phyloP scores from a whole-genome alignment of 2,888 invertebrate species.

The Pollenia angustigena region DNA sequence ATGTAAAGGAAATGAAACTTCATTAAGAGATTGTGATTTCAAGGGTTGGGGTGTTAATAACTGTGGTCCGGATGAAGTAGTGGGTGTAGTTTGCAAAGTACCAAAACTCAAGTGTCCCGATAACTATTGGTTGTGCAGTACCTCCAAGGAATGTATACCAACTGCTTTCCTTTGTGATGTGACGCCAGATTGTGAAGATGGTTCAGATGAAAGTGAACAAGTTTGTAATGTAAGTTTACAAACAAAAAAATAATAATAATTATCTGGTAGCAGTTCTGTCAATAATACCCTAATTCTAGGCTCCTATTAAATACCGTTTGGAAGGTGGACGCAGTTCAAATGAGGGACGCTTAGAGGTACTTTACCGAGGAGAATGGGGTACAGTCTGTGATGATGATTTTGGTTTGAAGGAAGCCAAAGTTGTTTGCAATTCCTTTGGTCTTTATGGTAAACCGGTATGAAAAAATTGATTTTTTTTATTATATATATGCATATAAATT shows the following conservation, averaged over 20 bases:
- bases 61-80: slow-evolving; percentile 88
- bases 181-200: slow-evolving; percentile 87
- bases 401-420: slow-evolving; percentile 87
- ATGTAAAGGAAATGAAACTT: slow-evolving; percentile 88
- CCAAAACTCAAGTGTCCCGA: slow-evolving; percentile 86
- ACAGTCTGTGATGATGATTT: slow-evolving; percentile 92
- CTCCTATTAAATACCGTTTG: slow-evolving; percentile 86
- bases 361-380: slow-evolving; percentile 89
- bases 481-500: background rate
- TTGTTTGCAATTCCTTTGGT: slow-evolving; percentile 87
- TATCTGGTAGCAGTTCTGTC: background rate
- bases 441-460: slow-evolving; percentile 85
- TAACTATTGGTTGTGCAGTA: slow-evolving; percentile 87
- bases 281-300: slow-evolving; percentile 74
- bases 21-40: slow-evolving; percentile 88
- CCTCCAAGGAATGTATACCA: slow-evolving; percentile 87
- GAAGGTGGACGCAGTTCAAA: slow-evolving; percentile 85
- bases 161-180: slow-evolving; percentile 88
- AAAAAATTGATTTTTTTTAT: background rate
- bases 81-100: slow-evolving; percentile 88
- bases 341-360: slow-evolving; percentile 90
- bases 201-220: slow-evolving; percentile 86
- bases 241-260: background rate
- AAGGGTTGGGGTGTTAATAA: slow-evolving; percentile 90
- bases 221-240: slow-evolving; percentile 86